Evolutionary conservation across 2,797 vertebrate genomes (phyloP).

Genomic region (Rhinophrynus dorsalis): DNA sequence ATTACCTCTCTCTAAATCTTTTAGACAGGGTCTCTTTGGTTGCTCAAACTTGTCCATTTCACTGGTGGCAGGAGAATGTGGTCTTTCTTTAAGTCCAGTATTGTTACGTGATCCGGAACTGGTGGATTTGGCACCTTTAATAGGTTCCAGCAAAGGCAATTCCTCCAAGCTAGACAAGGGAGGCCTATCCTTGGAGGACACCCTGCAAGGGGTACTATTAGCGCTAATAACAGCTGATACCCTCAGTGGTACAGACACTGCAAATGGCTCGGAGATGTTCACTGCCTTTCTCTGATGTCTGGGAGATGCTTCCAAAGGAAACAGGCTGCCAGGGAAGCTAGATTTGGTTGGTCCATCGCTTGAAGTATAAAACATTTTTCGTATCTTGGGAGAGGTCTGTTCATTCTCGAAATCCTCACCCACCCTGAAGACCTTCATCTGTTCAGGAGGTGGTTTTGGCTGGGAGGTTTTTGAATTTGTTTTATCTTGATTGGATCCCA

Average conservation of each 20-base stretch:
- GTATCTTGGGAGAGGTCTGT: constrained; percentile 85
- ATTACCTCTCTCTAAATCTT: constrained; percentile 41
- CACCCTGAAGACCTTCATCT: constrained; percentile 92
- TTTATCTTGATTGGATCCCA: constrained; percentile 55
- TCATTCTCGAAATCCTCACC: constrained; percentile 77
- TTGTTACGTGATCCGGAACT: constrained; percentile 37
- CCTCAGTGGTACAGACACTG: constrained; percentile 88
- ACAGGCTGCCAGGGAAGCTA: constrained; percentile 87
- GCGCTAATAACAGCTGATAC: constrained; percentile 95
- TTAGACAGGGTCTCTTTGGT: constrained; percentile 18
- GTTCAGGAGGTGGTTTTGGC: constrained; percentile 82
- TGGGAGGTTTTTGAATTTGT: constrained; percentile 54
- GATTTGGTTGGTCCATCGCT: constrained; percentile 77
- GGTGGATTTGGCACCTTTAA: constrained; percentile 41
- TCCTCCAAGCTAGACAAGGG: constrained; percentile 72
- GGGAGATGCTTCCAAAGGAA: constrained; percentile 90
- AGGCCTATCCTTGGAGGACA: constrained; percentile 76
- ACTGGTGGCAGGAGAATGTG: constrained; percentile 7
- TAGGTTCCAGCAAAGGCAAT: constrained; percentile 62
- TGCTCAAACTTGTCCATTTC: constrained; percentile 52
- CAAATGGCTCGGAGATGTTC: constrained; percentile 96
- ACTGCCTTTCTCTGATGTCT: constrained; percentile 90
- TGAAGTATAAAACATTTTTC: constrained; percentile 89
- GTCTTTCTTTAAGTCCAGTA: constrained; percentile 43
- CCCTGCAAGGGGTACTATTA: constrained; percentile 91